phyloP scores from a whole-genome alignment of 2,797 vertebrate species.

The Pagetopsis macropterus region DNA sequence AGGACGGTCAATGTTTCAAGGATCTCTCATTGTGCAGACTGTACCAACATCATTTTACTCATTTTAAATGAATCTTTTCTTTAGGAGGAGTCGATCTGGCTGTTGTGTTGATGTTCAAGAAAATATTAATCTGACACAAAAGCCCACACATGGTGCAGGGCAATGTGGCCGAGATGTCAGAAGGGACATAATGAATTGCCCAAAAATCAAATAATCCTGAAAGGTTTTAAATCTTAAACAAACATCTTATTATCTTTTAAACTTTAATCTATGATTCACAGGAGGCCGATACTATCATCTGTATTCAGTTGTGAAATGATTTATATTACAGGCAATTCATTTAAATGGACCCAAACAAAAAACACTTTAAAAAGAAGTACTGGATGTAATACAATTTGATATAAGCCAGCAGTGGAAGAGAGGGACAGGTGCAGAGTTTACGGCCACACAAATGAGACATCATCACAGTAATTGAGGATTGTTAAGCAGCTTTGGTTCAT shows the following conservation, averaged over 20 bases:
- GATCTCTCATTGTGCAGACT: conserved; percentile 7
- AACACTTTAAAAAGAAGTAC: conserved; percentile 21
- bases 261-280: conserved; percentile 15
- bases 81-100: background rate
- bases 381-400: conserved; percentile 21
- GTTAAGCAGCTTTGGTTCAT: conserved; percentile 57
- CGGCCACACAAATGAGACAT: conserved; percentile 57
- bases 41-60: background rate
- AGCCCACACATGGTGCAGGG: conserved; percentile 13
- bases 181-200: conserved; percentile 17
- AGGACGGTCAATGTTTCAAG: background rate
- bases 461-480: conserved; percentile 55
- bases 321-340: conserved; percentile 16
- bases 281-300: conserved; percentile 15
- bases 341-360: conserved; percentile 40
- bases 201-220: background rate
- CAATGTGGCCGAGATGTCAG: conserved; percentile 14
- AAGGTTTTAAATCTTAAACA: conserved; percentile 5
- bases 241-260: conserved; percentile 28
- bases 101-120: conserved; percentile 14
- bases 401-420: conserved; percentile 18
- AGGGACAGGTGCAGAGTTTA: conserved; percentile 60
- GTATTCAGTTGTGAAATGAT: conserved; percentile 17
- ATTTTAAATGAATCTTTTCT: background rate
- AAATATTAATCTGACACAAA: conserved; percentile 5